Conservation (phyloP, 2,888 invertebrate genomes). For the Papilio gigon region DNA sequence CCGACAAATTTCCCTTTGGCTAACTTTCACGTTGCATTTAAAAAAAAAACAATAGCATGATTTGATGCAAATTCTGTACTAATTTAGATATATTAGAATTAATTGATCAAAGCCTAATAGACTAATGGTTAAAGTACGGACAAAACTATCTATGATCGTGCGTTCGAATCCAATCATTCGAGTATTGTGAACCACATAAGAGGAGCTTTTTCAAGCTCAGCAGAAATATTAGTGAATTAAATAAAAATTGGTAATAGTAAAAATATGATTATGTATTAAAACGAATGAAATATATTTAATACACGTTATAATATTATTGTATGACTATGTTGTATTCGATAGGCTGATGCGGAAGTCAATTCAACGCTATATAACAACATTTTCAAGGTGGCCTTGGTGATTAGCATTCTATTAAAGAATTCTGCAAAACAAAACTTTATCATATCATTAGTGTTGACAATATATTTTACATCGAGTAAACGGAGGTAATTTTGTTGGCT, state of each 20-base stretch:
- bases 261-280: not conserved
- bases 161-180: too few species aligned
- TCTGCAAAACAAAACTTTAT: conserved; percentile 17
- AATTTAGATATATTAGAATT: not conserved
- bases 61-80: not conserved
- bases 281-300: not conserved
- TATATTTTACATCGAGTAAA: not conserved
- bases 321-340: conserved; percentile 1
- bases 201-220: too few species aligned
- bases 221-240: too few species aligned
- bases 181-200: too few species aligned
- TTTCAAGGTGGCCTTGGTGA: conserved; percentile 37
- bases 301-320: not conserved
- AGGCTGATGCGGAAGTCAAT: conserved; percentile 31
- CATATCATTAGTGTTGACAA: conserved; percentile 1
- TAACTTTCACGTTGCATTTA: conserved; percentile 8
- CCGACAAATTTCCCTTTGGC: conserved; percentile 15
- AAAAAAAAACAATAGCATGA: not conserved
- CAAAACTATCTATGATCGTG: too few species aligned
- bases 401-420: conserved; percentile 24
- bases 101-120: too few species aligned
- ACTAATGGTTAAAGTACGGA: too few species aligned
- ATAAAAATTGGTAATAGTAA: too few species aligned
- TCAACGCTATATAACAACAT: conserved; percentile 21
- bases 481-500: not conserved